phyloP scores from a whole-genome alignment of 2,888 invertebrate genomes.

The Oxytorus armatus region DNA sequence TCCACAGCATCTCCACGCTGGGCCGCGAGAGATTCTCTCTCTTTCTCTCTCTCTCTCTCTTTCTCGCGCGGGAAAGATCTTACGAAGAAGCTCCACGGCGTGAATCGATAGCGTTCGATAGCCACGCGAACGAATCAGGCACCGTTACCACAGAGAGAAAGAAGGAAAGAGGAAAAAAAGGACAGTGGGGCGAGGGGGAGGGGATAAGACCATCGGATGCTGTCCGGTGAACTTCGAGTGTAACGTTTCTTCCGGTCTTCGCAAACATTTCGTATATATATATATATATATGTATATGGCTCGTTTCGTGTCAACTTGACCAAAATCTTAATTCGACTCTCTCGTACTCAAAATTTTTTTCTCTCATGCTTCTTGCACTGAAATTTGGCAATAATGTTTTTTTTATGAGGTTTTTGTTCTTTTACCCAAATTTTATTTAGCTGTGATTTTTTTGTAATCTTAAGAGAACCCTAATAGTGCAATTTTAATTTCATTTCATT shows the following conservation, averaged over 20 bases:
- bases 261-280: neutral
- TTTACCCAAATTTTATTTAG: too few species aligned
- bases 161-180: neutral
- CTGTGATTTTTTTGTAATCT: neutral
- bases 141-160: slow-evolving; percentile 47
- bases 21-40: slow-evolving; percentile 24
- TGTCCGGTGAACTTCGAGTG: slow-evolving; percentile 39
- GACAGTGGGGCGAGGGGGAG: neutral
- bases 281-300: too few species aligned
- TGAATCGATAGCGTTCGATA: slow-evolving; percentile 63
- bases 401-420: too few species aligned
- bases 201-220: slow-evolving; percentile 33
- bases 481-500: too few species aligned
- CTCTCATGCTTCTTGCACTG: neutral
- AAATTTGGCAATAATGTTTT: too few species aligned
- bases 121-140: slow-evolving; percentile 55
- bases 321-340: neutral
- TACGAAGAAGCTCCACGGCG: slow-evolving; percentile 50
- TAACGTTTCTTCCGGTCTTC: slow-evolving; percentile 56
- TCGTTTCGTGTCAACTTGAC: neutral
- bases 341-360: neutral
- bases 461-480: too few species aligned
- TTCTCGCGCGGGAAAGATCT: slow-evolving; percentile 23
- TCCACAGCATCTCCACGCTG: slow-evolving; percentile 37
- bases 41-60: slow-evolving; percentile 29